phyloP scores from a whole-genome alignment of 2,797 vertebrate species.

The Kryptolebias ocellatus region DNA sequence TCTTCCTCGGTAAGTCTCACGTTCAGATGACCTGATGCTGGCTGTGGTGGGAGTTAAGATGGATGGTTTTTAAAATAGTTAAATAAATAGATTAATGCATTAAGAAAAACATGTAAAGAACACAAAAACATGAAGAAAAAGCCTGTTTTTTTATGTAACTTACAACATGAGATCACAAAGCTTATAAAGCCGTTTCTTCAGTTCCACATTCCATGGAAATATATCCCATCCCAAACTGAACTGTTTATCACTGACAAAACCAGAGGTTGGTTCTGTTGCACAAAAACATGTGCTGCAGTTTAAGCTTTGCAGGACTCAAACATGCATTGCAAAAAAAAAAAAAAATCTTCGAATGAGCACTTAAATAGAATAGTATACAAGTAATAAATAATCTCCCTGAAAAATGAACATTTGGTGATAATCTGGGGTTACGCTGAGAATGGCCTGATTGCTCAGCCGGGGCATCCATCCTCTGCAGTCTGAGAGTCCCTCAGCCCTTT shows the following conservation, averaged over 20 bases:
- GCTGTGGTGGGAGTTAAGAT: slow-evolving; percentile 25
- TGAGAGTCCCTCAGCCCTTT: neutral
- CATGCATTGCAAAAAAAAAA: no score
- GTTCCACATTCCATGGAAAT: no score
- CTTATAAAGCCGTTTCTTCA: neutral
- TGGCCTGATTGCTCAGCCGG: neutral
- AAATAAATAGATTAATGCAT: slow-evolving; percentile 29
- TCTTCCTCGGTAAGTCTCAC: slow-evolving; percentile 63
- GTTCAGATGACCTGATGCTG: slow-evolving; percentile 60
- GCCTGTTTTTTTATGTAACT: slow-evolving; percentile 15
- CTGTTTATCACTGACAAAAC: neutral
- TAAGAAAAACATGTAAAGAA: slow-evolving; percentile 15
- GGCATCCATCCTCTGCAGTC: neutral
- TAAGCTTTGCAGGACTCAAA: neutral
- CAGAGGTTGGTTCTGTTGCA: neutral
- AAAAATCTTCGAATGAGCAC: neutral
- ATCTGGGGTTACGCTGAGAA: neutral
- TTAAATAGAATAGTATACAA: neutral
- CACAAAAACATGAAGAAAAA: slow-evolving; percentile 15
- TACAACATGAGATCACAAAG: slow-evolving; percentile 3
- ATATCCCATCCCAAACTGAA: no score
- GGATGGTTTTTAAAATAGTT: slow-evolving; percentile 28
- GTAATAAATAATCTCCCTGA: no score
- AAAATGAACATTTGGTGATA: neutral
- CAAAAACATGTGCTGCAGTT: slow-evolving; percentile 1